Conservation (phyloP, 2,888 invertebrate species). For the Drosophila rubida region DNA sequence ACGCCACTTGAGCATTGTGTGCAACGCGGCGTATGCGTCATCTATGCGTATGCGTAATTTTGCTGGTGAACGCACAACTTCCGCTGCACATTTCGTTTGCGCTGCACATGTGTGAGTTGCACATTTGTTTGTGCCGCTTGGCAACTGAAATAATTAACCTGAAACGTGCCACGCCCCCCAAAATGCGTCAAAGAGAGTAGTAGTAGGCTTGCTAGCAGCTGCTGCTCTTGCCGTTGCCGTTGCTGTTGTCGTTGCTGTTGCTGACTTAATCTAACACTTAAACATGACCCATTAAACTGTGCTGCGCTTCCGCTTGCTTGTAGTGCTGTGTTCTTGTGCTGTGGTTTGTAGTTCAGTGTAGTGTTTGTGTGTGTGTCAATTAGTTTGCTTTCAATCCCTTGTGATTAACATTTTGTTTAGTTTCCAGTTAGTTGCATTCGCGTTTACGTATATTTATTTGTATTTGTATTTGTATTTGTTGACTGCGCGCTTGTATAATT, state of each 20-base stretch:
- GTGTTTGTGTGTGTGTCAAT: conserved; percentile 15
- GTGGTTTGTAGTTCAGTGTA: conserved; percentile 7
- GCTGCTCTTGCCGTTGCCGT: no score
- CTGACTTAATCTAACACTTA: conserved; percentile 53
- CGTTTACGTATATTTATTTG: conserved; percentile 47
- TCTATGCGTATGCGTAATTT: conserved; percentile 61
- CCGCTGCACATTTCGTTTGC: conserved; percentile 16
- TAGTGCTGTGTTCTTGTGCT: conserved; percentile 15
- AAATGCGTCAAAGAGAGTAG: background rate
- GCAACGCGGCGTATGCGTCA: conserved; percentile 59
- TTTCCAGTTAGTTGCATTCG: conserved; percentile 55
- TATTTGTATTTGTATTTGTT: background rate
- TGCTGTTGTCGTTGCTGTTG: background rate
- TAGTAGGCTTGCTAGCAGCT: conserved; percentile 9
- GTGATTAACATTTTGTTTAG: conserved; percentile 33
- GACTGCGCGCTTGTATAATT: conserved; percentile 43
- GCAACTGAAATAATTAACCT: conserved; percentile 66
- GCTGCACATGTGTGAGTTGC: conserved; percentile 19
- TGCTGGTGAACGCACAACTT: conserved; percentile 37
- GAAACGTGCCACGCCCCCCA: conserved; percentile 38
- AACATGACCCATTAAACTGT: conserved; percentile 34
- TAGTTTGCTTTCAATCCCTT: conserved; percentile 67
- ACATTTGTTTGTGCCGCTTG: conserved; percentile 20
- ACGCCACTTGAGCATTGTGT: conserved; percentile 71
- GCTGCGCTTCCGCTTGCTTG: conserved; percentile 5